These are phyloP conservation scores for Drosophila kikkawai DNA, from an alignment of 1,140 invertebrate genomes.

Conservation along the genomic window DNA sequence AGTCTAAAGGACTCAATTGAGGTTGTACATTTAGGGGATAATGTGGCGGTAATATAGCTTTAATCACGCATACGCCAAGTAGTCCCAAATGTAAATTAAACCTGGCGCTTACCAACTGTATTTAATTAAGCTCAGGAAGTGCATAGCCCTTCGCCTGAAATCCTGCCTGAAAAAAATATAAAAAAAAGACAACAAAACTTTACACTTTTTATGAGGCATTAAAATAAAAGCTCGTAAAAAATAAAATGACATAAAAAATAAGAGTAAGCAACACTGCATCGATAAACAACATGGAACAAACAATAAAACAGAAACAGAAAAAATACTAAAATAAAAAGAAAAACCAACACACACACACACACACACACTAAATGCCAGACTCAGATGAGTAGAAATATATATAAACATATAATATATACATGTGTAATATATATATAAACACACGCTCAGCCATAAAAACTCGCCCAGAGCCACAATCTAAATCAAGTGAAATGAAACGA, in stretches of 20 bases:
- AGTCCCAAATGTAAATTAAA: not conserved
- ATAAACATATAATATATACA: not conserved
- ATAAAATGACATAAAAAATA: conserved; percentile 18
- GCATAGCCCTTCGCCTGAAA: not conserved
- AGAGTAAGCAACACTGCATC: conserved; percentile 28
- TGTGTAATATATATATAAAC: conserved; percentile 13
- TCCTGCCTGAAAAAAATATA: not conserved
- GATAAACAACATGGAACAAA: conserved; percentile 26
- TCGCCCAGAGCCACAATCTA: conserved; percentile 1
- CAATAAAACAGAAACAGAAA: conserved; percentile 2
- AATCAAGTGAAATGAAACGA: conserved; percentile 39
- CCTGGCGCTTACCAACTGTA: not conserved
- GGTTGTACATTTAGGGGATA: not conserved
- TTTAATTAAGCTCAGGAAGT: not conserved
- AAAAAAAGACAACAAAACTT: conserved; percentile 41
- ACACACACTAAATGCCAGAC: not conserved
- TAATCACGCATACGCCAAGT: conserved; percentile 4
- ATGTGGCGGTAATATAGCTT: not conserved
- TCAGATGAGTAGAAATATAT: not conserved
- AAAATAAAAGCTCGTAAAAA: conserved; percentile 69
- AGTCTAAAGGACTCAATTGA: not conserved
- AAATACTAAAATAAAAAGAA: not conserved
- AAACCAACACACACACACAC: not conserved
- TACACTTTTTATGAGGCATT: conserved; percentile 72
- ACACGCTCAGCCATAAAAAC: conserved; percentile 30